Evolutionary conservation across 2,888 invertebrate species (phyloP).

Genomic region (Lordiphosa andalusiaca): DNA sequence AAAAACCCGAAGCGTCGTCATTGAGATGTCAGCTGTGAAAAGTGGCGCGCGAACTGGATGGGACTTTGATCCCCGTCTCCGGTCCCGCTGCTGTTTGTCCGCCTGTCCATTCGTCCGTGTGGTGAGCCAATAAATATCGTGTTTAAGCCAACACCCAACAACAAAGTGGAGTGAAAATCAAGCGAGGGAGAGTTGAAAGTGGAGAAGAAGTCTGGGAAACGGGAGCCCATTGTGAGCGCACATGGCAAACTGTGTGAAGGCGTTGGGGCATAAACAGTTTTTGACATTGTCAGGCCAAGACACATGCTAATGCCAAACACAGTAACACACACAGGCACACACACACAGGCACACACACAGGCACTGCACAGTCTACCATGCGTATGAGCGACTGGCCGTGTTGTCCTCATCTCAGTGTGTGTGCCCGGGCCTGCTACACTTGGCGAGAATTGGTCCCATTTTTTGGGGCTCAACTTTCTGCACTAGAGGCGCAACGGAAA

Average conservation of each 20-base stretch:
- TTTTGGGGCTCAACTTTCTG: background rate
- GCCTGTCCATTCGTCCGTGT: conserved; percentile 30
- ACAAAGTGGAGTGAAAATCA: conserved; percentile 61
- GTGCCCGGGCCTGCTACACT: conserved; percentile 3
- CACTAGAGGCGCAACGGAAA: too few species aligned
- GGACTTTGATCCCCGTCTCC: conserved; percentile 9
- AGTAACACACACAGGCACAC: conserved; percentile 12
- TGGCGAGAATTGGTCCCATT: background rate
- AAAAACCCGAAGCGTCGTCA: conserved; percentile 29
- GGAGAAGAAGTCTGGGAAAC: background rate
- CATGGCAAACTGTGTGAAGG: conserved; percentile 62
- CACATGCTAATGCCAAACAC: conserved; percentile 63
- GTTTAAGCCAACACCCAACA: conserved; percentile 72
- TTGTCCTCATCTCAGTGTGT: conserved; percentile 4
- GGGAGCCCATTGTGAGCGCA: conserved; percentile 47
- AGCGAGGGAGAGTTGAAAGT: conserved; percentile 13
- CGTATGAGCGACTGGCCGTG: conserved; percentile 2
- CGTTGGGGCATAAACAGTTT: conserved; percentile 73
- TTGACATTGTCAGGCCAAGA: conserved; percentile 72
- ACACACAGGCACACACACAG: conserved; percentile 13
- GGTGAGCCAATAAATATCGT: conserved; percentile 72
- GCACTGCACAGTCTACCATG: conserved; percentile 6
- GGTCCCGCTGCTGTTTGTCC: conserved; percentile 5
- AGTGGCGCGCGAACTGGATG: conserved; percentile 48
- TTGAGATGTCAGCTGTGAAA: conserved; percentile 73